Base-by-base conservation (phyloP, 2,797 vertebrate species). In the Coregonus suidteri region DNA sequence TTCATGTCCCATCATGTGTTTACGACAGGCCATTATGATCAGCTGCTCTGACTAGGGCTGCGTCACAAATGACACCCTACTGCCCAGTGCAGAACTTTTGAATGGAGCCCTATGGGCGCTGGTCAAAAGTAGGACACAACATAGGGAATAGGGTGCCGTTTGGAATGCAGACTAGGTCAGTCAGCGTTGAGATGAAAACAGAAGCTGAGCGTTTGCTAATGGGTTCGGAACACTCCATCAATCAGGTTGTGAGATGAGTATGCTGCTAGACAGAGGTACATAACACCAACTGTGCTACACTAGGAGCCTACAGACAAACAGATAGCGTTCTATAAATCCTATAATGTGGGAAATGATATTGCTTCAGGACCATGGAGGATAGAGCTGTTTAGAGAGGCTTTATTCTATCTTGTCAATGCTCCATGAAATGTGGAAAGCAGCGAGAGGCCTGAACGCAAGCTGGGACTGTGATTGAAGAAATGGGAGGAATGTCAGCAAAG, bases 161-260 rank as follows among this genome's bases (percentile, higher is more conserved):
- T 47, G 41, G 41, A 11, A 47, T 13, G 41, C 68, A 41, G 16
- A 47, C n/a, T 56, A 31, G 16, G 35, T 62, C 53, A 74, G 25
- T 25, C 25, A 47, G 35, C 4, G 35, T 35, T 35, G 56, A 59
- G 16, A 59, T 5, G 56, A 59, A 77, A 72, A 69, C 62, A 18
- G 41, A 72, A 82, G 81, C 73, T 20, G 18, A 37, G 68, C 51
- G 76, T 71, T 53, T 59, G 64, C 69, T 80, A 77, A 82, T 76
- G 74, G 67, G 68, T 68, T 73, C 64, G 5, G 81, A 73, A 37
- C 34, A 25, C 68, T 64, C 35, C 37, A 69, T 65, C 47, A 30
- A 31, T 53, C 41, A 18, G 13, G n/a, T 31, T 4, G 53, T 6
- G 9, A 16, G 20, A 18, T 6, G 69, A 51, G 51, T 51, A 25